A percentile compares a stretch with the other conserved stretches of the same genome.
Conservation (phyloP, 2,888 invertebrate genomes). For the Trachelus stipa region DNA sequence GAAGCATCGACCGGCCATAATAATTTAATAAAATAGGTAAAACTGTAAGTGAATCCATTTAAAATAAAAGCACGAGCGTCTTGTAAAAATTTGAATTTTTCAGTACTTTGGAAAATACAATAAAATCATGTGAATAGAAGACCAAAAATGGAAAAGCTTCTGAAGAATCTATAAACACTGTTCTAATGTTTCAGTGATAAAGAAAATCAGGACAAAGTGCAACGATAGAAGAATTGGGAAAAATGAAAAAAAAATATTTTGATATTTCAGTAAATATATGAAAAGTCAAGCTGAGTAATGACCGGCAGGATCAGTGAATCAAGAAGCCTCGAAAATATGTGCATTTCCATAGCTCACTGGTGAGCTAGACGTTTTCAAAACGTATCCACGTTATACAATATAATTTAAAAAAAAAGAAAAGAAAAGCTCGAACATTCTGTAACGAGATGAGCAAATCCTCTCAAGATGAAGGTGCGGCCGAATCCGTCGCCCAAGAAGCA, state of each 20-base stretch:
- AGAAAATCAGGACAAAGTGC: not conserved
- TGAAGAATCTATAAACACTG: not conserved
- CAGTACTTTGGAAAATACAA: not conserved
- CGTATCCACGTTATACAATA: not conserved
- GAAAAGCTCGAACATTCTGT: not conserved
- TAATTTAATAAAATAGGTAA: not conserved
- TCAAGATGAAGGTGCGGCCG: slow-evolving; percentile 17
- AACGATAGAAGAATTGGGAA: not conserved
- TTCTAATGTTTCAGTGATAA: not conserved
- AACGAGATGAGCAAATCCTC: slow-evolving; percentile 21
- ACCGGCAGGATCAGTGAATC: not conserved
- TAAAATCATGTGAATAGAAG: not conserved
- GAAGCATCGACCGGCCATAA: not conserved
- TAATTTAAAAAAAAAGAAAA: not conserved
- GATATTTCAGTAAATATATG: not conserved
- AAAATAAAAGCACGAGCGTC: not conserved
- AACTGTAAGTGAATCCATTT: not conserved
- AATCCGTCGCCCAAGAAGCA: slow-evolving; percentile 18
- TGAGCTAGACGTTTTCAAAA: not conserved
- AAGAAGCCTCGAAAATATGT: not conserved
- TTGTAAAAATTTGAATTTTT: not conserved
- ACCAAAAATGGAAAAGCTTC: not conserved
- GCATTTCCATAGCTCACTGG: too few relatives aligned
- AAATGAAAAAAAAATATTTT: not conserved
- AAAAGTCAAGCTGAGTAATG: not conserved